Base-by-base conservation (phyloP, 2,113 vertebrate genomes). In the Glaucomys volans region DNA sequence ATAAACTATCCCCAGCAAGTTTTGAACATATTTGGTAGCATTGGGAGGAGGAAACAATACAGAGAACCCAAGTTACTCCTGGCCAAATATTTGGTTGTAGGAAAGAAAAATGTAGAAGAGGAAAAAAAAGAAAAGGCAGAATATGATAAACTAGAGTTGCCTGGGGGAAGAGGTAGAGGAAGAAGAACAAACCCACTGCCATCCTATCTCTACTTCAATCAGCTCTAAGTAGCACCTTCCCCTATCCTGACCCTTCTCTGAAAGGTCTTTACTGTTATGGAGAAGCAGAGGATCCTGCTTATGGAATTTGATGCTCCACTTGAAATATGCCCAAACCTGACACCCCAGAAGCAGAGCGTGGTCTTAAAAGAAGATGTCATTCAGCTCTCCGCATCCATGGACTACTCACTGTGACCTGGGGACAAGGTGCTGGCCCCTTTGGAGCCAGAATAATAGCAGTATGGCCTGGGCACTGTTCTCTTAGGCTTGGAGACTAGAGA, bases 371-470 rank as follows among this genome's bases (percentile, higher is more conserved):
- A 98, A 30, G 99, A 99, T 90, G 98, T 99, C 79, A 81, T 99
- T 94, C 98, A 97, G 20, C 98, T 98, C 35, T 94, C 94, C 0
- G 97, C 98, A 0, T 97, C 97, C 16, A 95, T 97, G 96, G 94
- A 95, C 28, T 97, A 95, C 59, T 97, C 96, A 47, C 97, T 99
- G 40, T 54, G 94, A 35, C 99, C 99, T 1, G 99, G 99, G 12
- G 98, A 99, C 92, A 98, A 98, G 54, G 99, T 99, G n/a, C 96
- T 99, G 97, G 99, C 99, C 11, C 99, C 98, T 16, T 99, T 99
- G 99, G 99, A 99, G 94, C 96, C 98, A 74, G 97, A 98, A 2
- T 86, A 93, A 93, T 97, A 80, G 62, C 98, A 97, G 86, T 99
- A 99, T 0, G 99, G 99, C 13, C 99, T 99, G 7, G 99, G 99